Conservation (phyloP, 2,113 vertebrate species). For the Lipophrys pholis region DNA sequence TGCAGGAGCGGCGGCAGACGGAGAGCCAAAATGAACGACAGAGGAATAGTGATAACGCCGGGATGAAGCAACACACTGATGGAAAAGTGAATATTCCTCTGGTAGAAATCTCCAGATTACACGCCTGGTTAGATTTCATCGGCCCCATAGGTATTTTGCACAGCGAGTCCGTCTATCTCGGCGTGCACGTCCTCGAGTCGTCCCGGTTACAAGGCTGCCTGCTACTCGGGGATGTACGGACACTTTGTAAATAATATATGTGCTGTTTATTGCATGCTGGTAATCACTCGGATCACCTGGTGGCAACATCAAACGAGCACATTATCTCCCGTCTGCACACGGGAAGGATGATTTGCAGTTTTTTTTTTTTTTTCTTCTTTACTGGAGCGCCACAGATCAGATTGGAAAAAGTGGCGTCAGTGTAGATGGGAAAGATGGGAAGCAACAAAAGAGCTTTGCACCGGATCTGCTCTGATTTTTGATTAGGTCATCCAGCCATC, state of each 20-base stretch:
- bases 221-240: not conserved
- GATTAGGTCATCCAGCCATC: too few relatives aligned
- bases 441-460: too few relatives aligned
- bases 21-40: slow-evolving; percentile 20
- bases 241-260: slow-evolving; percentile 34
- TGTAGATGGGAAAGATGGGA: too few relatives aligned
- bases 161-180: slow-evolving; percentile 36
- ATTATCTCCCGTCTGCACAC: not conserved
- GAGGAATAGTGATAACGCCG: slow-evolving; percentile 45
- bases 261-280: slow-evolving; percentile 10
- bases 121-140: slow-evolving; percentile 69
- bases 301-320: not conserved
- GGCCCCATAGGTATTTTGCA: slow-evolving; percentile 60
- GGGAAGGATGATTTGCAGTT: not conserved
- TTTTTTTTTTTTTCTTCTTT: too few relatives aligned
- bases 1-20: slow-evolving; percentile 11
- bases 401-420: too few relatives aligned
- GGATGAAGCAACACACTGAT: slow-evolving; percentile 60
- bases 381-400: not conserved
- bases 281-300: slow-evolving; percentile 24
- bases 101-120: slow-evolving; percentile 72
- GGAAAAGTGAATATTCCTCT: slow-evolving; percentile 70
- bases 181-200: slow-evolving; percentile 44
- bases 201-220: slow-evolving; percentile 24
- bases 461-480: too few relatives aligned